A percentile compares a stretch with the other conserved stretches of the same genome.
Evolutionary conservation across 2,888 invertebrate species (phyloP).

Genomic region (Gymnosoma rotundatum): DNA sequence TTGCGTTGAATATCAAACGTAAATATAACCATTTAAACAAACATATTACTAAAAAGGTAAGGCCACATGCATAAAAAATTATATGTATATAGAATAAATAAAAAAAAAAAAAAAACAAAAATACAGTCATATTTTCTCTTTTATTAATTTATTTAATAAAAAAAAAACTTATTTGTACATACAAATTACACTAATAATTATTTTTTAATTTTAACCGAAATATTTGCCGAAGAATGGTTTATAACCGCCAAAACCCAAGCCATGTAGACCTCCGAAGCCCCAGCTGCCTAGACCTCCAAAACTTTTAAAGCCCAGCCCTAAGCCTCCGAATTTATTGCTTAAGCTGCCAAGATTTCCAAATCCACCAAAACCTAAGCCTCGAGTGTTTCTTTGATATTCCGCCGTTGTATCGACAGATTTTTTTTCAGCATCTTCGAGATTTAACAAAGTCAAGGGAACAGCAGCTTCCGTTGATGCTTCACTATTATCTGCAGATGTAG

Average conservation of each 20-base stretch:
- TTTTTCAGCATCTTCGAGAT: constrained; percentile 71
- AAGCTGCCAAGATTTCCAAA: constrained; percentile 71
- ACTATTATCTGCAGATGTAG: constrained; percentile 30
- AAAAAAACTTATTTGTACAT: constrained; percentile 34
- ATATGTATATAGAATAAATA: too few species aligned
- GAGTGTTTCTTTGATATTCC: constrained; percentile 71
- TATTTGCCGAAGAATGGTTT: constrained; percentile 75
- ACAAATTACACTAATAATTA: constrained; percentile 27
- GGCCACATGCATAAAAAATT: too few species aligned
- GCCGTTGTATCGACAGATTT: constrained; percentile 27
- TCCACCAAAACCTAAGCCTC: constrained; percentile 74
- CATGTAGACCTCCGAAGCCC: constrained; percentile 73
- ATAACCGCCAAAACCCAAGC: constrained; percentile 73
- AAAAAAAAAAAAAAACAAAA: too few species aligned
- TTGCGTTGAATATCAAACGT: too few species aligned
- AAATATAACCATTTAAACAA: too few species aligned
- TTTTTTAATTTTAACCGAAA: constrained; percentile 53
- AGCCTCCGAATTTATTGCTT: constrained; percentile 71
- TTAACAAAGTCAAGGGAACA: constrained; percentile 74
- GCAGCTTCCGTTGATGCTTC: constrained; percentile 23
- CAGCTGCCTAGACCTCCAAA: constrained; percentile 70
- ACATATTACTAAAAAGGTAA: too few species aligned
- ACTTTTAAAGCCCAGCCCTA: constrained; percentile 71
- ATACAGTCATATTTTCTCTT: neutral
- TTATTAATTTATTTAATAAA: constrained; percentile 52